These are phyloP conservation scores for Mastomys coucha DNA, from an alignment of 2,113 vertebrate genomes.

Conservation along the genomic window DNA sequence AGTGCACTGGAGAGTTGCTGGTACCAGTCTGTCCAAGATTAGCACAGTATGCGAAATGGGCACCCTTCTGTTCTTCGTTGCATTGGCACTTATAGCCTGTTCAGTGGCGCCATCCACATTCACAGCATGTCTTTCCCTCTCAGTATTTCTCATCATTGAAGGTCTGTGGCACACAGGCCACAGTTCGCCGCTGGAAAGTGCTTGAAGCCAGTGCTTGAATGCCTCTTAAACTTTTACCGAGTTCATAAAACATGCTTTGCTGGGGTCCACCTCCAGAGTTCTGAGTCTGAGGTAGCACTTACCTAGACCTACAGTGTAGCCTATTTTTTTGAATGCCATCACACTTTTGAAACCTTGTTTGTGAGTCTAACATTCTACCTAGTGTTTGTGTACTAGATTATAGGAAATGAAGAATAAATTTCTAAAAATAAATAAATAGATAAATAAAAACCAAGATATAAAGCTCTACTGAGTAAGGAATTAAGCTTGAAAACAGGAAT, in stretches of 20 bases:
- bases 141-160: conserved; percentile 13
- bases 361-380: conserved; percentile 1
- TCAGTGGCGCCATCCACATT: neutral
- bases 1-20: neutral
- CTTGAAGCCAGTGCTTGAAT: neutral
- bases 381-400: neutral
- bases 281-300: neutral
- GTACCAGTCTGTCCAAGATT: neutral
- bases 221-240: conserved; percentile 24
- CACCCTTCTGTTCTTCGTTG: neutral
- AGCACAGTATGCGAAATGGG: neutral
- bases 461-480: conserved; percentile 3
- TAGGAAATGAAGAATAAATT: neutral
- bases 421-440: neutral
- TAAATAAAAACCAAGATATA: neutral
- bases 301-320: neutral
- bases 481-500: neutral
- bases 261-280: neutral
- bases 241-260: conserved; percentile 2
- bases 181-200: conserved; percentile 25
- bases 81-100: neutral
- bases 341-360: conserved; percentile 39
- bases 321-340: neutral
- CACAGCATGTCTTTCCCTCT: neutral
- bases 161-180: neutral